Base-by-base conservation (phyloP, 2,888 invertebrate species). In the Cryptosula pallasiana region DNA sequence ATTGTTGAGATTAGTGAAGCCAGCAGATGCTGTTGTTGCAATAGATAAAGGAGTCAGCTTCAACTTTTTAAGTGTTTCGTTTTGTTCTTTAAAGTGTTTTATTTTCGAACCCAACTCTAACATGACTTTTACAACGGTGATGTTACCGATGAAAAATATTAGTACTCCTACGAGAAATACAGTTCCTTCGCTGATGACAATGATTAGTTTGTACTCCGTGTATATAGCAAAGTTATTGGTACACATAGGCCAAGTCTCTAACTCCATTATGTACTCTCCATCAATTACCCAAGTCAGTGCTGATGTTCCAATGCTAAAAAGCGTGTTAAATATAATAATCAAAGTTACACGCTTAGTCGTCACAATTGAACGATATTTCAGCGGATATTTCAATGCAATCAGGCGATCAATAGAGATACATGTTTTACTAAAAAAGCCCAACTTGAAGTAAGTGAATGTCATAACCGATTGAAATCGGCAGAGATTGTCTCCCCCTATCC, bases 381-480 rank as follows among this genome's bases (percentile, higher is more conserved):
- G 32, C 27, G 63, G 63, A 63, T 25, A 63, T 32, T 63, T 63
- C 32, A 63, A 63, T 25, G 63, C 63, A 9, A 63, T 63, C 9
- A 63, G 32, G 13, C 63, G 20, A 32, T 63, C 63, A 13, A 63
- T 63, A 9, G 63, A 63, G 9, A 63, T 63, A 27, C 63, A 63
- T 32, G 63, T 63, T 63, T 63, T 63, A n/a, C 63, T 63, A n/a
- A 63, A 63, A 63, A 63, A 63, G 9, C 63, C 63, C 9, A 63
- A 27, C 63, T 63, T 63, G n/a, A 63, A 63, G n/a, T 63, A 63
- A 27, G 25, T 63, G 63, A 63, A 63, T 9, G 32, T 32, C 32
- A 63, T 25, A 5, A 63, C 63, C 25, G 63, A 63, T n/a, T 63
- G 63, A 63, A 63, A 63, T 16, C 63, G 27, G 34, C 63, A 63